Evolutionary conservation across 1,140 invertebrate genomes (phyloP).

Genomic region (Cotesia vestalis): DNA sequence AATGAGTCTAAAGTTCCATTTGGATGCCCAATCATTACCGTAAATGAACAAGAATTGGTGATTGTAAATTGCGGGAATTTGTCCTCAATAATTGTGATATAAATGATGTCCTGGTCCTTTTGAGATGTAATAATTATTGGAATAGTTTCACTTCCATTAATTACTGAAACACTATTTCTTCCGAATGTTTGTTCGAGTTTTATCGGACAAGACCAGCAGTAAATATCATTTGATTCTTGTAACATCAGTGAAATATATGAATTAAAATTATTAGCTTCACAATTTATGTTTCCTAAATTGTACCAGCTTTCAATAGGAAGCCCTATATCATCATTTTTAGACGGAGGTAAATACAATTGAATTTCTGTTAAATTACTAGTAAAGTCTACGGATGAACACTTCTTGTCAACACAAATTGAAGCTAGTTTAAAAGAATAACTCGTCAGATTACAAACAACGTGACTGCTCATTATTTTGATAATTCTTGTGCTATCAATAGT

Average conservation of each 20-base stretch:
- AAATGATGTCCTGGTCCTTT: conserved; percentile 69
- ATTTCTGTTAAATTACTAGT: conserved; percentile 58
- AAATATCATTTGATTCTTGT: conserved; percentile 14
- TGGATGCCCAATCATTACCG: conserved; percentile 56
- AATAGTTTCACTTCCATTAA: conserved; percentile 51
- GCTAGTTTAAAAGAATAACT: conserved; percentile 63
- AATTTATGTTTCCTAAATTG: conserved; percentile 52
- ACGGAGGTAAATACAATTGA: conserved; percentile 54
- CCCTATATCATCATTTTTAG: too few species aligned
- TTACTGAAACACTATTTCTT: conserved; percentile 61
- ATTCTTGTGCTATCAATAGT: conserved; percentile 68
- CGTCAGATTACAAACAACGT: conserved; percentile 69
- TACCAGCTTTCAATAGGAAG: conserved; percentile 51
- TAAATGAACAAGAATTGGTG: conserved; percentile 65
- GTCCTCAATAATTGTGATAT: conserved; percentile 69
- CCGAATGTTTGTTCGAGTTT: conserved; percentile 65
- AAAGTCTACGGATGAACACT: conserved; percentile 50
- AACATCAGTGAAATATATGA: conserved; percentile 61
- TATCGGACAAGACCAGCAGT: conserved; percentile 67
- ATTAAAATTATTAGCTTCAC: conserved; percentile 51
- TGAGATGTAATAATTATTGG: conserved; percentile 67
- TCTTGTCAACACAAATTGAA: conserved; percentile 64
- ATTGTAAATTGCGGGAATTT: conserved; percentile 68
- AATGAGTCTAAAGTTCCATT: conserved; percentile 48
- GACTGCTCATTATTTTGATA: conserved; percentile 66